Conservation (phyloP, 2,113 vertebrate genomes). For the Orientallactaga bullata region DNA sequence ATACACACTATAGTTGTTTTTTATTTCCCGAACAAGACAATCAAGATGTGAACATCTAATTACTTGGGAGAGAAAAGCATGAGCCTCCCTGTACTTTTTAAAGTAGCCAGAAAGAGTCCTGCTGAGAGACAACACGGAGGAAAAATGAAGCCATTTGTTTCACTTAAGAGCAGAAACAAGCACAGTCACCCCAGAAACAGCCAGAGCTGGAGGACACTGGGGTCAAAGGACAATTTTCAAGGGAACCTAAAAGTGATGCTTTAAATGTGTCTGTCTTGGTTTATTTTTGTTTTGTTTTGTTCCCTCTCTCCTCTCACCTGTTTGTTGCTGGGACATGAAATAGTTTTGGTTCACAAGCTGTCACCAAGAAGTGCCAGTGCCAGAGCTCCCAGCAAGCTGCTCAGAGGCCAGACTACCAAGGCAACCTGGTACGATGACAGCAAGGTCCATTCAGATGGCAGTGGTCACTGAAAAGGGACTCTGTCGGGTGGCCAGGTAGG, state of each 20-base stretch:
- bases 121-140: not conserved
- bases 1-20: not conserved
- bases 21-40: not conserved
- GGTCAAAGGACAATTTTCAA: not conserved
- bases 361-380: slow-evolving; percentile 73
- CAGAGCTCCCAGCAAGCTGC: slow-evolving; percentile 30
- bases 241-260: not conserved
- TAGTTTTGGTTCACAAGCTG: slow-evolving; percentile 64
- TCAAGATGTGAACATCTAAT: not conserved
- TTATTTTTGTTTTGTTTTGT: not conserved
- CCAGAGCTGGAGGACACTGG: not conserved
- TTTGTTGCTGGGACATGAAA: slow-evolving; percentile 59
- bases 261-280: not conserved
- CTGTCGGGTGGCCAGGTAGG: not conserved
- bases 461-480: not conserved
- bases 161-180: not conserved
- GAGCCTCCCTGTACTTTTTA: not conserved
- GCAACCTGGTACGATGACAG: slow-evolving; percentile 23
- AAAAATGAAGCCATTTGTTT: not conserved
- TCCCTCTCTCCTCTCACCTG: slow-evolving; percentile 50
- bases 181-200: not conserved
- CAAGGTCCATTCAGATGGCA: not conserved
- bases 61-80: not conserved
- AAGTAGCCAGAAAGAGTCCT: not conserved
- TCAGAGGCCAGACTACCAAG: slow-evolving; percentile 46